Evolutionary conservation across 2,113 vertebrate genomes (phyloP).

Genomic region (Elephantulus edwardii): DNA sequence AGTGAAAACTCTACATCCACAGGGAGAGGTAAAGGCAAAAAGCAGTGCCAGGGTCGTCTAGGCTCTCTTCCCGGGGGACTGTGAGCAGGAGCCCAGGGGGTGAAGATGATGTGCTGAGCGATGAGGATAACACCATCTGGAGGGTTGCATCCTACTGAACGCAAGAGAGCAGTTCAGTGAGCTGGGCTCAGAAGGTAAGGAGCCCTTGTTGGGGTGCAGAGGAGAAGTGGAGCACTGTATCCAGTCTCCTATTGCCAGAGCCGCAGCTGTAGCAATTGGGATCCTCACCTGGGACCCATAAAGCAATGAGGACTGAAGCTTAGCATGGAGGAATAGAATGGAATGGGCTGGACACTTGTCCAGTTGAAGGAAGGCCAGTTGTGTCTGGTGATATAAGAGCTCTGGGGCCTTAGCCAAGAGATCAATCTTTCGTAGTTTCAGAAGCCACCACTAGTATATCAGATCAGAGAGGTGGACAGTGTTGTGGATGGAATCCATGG

Average conservation of each 20-base stretch:
- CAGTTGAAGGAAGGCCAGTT: constrained; percentile 60
- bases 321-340: constrained; percentile 71
- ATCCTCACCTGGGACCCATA: constrained; percentile 69
- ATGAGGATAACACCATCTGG: constrained; percentile 62
- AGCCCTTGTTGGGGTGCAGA: not conserved
- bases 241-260: too few species aligned
- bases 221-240: constrained; percentile 38
- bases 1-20: not conserved
- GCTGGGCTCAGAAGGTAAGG: constrained; percentile 1
- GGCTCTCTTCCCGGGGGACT: not conserved
- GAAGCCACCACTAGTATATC: too few species aligned
- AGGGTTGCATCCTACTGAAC: constrained; percentile 70
- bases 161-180: constrained; percentile 66
- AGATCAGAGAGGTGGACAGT: too few species aligned
- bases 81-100: constrained; percentile 45
- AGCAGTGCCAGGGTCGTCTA: not conserved
- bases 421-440: not conserved
- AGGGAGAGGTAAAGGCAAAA: not conserved
- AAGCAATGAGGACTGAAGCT: constrained; percentile 67
- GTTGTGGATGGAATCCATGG: too few species aligned
- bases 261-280: constrained; percentile 47
- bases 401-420: constrained; percentile 51
- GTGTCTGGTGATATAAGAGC: constrained; percentile 68
- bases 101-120: not conserved
- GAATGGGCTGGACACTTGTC: constrained; percentile 53